Evolutionary conservation across 2,113 vertebrate genomes (phyloP), one percentile per base, ranked within the genome.

Genomic region (Acanthisitta chloris): DNA sequence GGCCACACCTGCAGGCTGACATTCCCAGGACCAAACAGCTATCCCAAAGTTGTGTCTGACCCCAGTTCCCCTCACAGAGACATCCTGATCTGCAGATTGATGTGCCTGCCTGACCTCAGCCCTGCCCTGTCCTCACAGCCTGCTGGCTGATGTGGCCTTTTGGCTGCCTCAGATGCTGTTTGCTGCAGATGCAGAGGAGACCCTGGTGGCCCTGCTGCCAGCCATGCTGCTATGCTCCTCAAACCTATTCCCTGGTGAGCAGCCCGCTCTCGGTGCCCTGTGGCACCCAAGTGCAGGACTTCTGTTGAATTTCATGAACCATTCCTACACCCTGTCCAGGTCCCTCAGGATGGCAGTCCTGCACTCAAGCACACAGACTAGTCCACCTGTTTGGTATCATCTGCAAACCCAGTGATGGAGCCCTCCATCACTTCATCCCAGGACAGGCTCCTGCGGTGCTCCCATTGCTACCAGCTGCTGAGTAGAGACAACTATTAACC

Each of bases 101-200:
- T 2, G 18, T 64, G 38, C 19, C 21, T 2, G 2, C 18, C 69
- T 78, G 73, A 69, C 77, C 72, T 48, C 81, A 55, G 42, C 49
- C 59, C 81, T 71, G 54, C 65, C 72, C 67, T 51, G 20, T 69
- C 31, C 38, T 49, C 43, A n/a, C 10, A 13, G 20, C 34, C 67
- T 65, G 71, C 23, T 31, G 45, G 33, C 28, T 51, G 78, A 51
- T 29, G 33, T 9, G 46, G 64, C n/a, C 61, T 62, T 54, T 57
- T 0, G 0, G 33, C 38, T 83, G 80, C 40, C 69, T 38, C 73
- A 64, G 17, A 36, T 34, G 24, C 57, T 54, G 17, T 81, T 48
- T 61, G 43, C 29, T n/a, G n/a, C 62, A 58, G 3, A 2, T 25
- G 36, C 2, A 4, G 34, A 28, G 54, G 1, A 1, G 29, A 17